Percentiles rank a stretch among this genome's conserved stretches.
These are phyloP conservation scores for Gorilla gorilla DNA, from an alignment of 2,113 vertebrate genomes.

Conservation along the genomic window DNA sequence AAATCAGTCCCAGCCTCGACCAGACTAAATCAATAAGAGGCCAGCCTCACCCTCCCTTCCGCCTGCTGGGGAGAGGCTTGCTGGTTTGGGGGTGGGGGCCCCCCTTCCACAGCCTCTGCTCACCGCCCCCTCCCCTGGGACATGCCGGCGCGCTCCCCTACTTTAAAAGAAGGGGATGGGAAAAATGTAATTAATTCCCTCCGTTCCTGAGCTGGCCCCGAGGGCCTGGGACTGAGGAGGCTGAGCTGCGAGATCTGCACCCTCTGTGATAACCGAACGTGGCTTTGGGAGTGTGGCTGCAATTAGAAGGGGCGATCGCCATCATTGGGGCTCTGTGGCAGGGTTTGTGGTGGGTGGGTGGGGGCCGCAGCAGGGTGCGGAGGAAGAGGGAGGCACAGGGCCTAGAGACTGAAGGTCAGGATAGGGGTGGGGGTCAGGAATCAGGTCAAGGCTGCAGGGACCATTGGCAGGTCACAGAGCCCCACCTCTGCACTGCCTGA, in stretches of 20 bases:
- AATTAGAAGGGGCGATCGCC: slow-evolving; percentile 80
- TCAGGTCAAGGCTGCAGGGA: not conserved
- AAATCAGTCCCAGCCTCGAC: slow-evolving; percentile 80
- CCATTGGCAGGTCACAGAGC: not conserved
- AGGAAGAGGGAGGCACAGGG: not conserved
- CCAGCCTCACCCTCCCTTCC: slow-evolving; percentile 39
- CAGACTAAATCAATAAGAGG: slow-evolving; percentile 64
- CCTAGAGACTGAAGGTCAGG: not conserved
- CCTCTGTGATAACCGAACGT: slow-evolving; percentile 97
- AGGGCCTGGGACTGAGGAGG: slow-evolving; percentile 90
- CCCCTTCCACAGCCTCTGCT: slow-evolving; percentile 65
- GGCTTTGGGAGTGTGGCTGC: slow-evolving; percentile 84
- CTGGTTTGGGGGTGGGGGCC: slow-evolving; percentile 20
- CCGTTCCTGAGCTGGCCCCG: slow-evolving; percentile 95
- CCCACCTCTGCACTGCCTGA: rapidly evolving
- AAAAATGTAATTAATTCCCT: slow-evolving; percentile 99
- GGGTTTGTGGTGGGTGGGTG: not conserved
- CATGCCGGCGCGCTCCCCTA: slow-evolving; percentile 76
- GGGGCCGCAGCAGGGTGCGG: not conserved
- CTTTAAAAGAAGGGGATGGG: slow-evolving; percentile 88
- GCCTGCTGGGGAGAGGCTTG: slow-evolving; percentile 64
- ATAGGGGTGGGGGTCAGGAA: not conserved
- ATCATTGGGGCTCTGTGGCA: slow-evolving; percentile 50
- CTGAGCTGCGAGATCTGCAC: slow-evolving; percentile 97
- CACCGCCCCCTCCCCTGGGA: slow-evolving; percentile 63